Base-by-base conservation (phyloP, 2,888 invertebrate genomes). In the Sinentomon sp. region DNA sequence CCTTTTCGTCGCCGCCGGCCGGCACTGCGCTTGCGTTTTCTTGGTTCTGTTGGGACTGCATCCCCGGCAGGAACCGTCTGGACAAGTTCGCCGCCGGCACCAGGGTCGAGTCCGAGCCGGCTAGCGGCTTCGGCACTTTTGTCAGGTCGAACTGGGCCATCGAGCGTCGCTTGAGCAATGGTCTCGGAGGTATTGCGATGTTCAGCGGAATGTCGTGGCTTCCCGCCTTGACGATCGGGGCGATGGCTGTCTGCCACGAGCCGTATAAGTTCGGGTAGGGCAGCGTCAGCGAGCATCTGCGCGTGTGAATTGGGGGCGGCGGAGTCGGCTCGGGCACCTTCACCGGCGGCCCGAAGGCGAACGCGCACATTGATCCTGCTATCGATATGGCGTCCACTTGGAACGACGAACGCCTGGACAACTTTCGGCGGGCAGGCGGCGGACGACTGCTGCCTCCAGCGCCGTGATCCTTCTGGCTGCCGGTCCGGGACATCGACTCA, bases 251-350 rank as follows among this genome's bases (percentile, higher is more conserved):
- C 36, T 47, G 45, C 46, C 46, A 46, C 6, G 45, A 45, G 18
- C 46, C 46, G 38, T 46, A 47, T 25, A 46, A 39, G 30, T 40
- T 42, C 18, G 45, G 45, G 33, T 45, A 46, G 20, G 47, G 46
- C 28, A 44, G 42, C 9, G 45, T 44, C 20, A 45, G 35, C 13
- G 45, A 45, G 34, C 46, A 45, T 16, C 45, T 40, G 7, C 46
- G 40, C 5, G 42, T 42, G 20, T 34, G 30, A 6, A 39, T 34
- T 14, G 38, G 37, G 2, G 41, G 41, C 34, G 41, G 41, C 12
- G 43, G 38, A 1, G 39, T 36, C 5, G 41, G 40, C 22, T 39
- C 39, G 10, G 29, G 28, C 6, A 40, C 39, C 21, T 40, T 41
- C n/a, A 26, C 27, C 9, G 27, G 27, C n/a, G n/a, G n/a, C n/a